Evolutionary conservation across 2,888 invertebrate species (phyloP).

Genomic region (Linyphia triangularis): DNA sequence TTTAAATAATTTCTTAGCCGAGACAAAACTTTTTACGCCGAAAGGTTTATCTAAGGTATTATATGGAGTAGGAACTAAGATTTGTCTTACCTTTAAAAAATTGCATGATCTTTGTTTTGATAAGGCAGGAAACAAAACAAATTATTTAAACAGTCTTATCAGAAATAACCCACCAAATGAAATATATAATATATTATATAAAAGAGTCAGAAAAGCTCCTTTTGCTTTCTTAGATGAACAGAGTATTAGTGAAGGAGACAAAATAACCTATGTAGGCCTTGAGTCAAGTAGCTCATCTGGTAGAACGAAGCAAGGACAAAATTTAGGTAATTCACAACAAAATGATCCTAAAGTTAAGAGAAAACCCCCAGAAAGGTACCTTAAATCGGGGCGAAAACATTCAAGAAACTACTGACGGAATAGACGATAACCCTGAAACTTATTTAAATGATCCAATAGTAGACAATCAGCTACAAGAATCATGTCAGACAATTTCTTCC

Average conservation of each 20-base stretch:
- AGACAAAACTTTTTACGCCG: conserved; percentile 49
- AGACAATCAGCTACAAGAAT: conserved; percentile 39
- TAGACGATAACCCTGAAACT: conserved; percentile 38
- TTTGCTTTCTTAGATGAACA: conserved; percentile 27
- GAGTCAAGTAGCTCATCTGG: background rate
- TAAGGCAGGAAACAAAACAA: conserved; percentile 56
- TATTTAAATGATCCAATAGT: conserved; percentile 53
- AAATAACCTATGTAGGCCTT: conserved; percentile 32
- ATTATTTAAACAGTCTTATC: conserved; percentile 46
- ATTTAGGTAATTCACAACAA: conserved; percentile 15
- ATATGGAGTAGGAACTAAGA: conserved; percentile 29
- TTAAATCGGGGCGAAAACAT: background rate
- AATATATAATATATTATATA: conserved; percentile 37
- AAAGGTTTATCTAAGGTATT: conserved; percentile 49
- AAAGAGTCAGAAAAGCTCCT: conserved; percentile 37
- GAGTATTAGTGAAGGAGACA: conserved; percentile 21
- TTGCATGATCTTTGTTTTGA: conserved; percentile 61
- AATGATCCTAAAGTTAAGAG: background rate
- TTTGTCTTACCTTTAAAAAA: conserved; percentile 48
- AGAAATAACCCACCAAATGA: background rate
- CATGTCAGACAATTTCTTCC: conserved; percentile 32
- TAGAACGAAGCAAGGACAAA: background rate
- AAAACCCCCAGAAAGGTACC: background rate
- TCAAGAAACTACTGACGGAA: conserved; percentile 9
- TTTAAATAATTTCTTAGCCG: too few relatives aligned